Conservation (phyloP, 2,888 invertebrate species). For the Blera fallax region DNA sequence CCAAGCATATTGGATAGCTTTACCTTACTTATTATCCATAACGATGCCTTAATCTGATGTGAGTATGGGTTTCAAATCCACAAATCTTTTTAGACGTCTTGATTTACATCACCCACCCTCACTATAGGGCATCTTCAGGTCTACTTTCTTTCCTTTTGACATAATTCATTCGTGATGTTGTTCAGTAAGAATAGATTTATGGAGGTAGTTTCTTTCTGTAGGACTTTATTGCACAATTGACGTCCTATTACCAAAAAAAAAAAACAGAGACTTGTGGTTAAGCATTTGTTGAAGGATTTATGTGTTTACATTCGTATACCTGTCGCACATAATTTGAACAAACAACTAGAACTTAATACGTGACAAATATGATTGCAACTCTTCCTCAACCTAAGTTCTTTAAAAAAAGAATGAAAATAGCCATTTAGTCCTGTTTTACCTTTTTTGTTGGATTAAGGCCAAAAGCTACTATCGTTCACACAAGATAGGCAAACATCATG, state of each 20-base stretch:
- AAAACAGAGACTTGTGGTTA: not conserved
- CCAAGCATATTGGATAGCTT: too few relatives aligned
- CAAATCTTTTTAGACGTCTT: not conserved
- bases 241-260: not conserved
- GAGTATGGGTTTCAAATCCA: not conserved
- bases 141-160: not conserved
- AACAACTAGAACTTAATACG: too few relatives aligned
- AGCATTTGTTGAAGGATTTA: not conserved
- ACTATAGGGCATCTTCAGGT: not conserved
- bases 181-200: not conserved
- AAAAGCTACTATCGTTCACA: not conserved
- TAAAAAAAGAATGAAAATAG: too few relatives aligned
- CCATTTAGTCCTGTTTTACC: not conserved
- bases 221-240: not conserved
- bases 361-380: too few relatives aligned
- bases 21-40: not conserved
- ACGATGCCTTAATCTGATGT: not conserved
- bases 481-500: not conserved
- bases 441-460: not conserved
- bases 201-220: not conserved
- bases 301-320: not conserved
- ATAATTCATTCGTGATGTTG: not conserved
- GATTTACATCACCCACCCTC: not conserved
- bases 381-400: too few relatives aligned
- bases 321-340: not conserved